Percentiles rank a stretch among this genome's conserved stretches.
phyloP scores from a whole-genome alignment of 2,113 vertebrate species.

The Jacana jacana region DNA sequence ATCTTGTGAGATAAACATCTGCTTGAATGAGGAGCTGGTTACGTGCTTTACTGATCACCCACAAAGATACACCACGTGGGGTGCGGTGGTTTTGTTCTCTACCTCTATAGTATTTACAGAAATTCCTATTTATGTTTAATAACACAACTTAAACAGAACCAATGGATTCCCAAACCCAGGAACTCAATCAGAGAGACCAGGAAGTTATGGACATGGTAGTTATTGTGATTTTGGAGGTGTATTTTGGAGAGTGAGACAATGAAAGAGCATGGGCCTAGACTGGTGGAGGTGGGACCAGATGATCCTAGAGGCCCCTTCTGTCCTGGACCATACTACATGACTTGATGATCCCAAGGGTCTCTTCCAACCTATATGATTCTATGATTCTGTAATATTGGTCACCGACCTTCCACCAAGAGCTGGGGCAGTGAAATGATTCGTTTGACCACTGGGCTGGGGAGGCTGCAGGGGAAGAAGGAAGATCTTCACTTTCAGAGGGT shows the following conservation, averaged over 20 bases:
- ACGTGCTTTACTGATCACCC: neutral
- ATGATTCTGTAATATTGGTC: too few species aligned
- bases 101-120: neutral
- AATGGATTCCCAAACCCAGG: neutral
- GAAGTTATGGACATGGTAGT: neutral
- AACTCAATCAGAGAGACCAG: neutral
- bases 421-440: neutral
- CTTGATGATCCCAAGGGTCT: too few species aligned
- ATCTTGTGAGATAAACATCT: neutral
- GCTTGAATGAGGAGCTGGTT: neutral
- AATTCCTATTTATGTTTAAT: neutral
- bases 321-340: too few species aligned
- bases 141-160: neutral
- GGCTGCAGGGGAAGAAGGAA: neutral
- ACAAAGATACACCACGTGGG: neutral
- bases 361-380: too few species aligned
- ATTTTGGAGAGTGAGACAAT: neutral
- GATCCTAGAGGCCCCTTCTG: too few species aligned
- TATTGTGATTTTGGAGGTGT: neutral
- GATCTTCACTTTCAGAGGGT: neutral
- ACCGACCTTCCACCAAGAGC: neutral
- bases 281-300: too few species aligned
- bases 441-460: neutral
- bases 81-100: neutral
- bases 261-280: neutral